These are phyloP conservation scores for Amia ocellicauda DNA, from an alignment of 2,113 vertebrate species.

Conservation along the genomic window DNA sequence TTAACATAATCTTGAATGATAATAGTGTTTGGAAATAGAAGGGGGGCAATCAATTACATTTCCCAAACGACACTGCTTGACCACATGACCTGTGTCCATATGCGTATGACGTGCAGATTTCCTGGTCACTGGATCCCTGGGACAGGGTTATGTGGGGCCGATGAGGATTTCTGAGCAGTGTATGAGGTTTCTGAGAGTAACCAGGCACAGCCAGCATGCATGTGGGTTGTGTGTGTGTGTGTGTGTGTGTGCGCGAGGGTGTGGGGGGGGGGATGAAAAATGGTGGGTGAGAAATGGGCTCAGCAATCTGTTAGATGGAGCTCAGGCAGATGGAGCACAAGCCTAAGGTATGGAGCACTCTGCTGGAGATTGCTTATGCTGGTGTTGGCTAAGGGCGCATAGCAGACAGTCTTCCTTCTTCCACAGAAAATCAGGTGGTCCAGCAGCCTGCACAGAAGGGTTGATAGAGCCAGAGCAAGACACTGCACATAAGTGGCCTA, in stretches of 20 bases:
- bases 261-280: constrained; percentile 26
- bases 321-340: constrained; percentile 57
- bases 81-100: constrained; percentile 44
- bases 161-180: not conserved
- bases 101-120: constrained; percentile 55
- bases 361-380: constrained; percentile 37
- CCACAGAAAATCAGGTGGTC: too few species aligned
- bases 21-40: too few species aligned
- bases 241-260: constrained; percentile 41
- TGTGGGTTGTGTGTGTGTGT: constrained; percentile 34
- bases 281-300: constrained; percentile 25
- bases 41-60: too few species aligned
- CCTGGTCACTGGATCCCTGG: constrained; percentile 35
- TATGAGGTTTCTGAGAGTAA: too few species aligned
- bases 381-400: constrained; percentile 36
- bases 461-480: not conserved
- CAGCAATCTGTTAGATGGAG: constrained; percentile 42
- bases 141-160: constrained; percentile 29
- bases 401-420: constrained; percentile 17
- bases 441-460: too few species aligned
- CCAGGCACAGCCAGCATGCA: too few species aligned
- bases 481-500: constrained; percentile 16
- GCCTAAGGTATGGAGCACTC: constrained; percentile 49
- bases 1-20: too few species aligned
- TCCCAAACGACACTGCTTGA: too few species aligned